Percentiles rank a stretch among this genome's conserved stretches.
Conservation (phyloP, 2,113 vertebrate species). For the Rhagologus leucostigma region DNA sequence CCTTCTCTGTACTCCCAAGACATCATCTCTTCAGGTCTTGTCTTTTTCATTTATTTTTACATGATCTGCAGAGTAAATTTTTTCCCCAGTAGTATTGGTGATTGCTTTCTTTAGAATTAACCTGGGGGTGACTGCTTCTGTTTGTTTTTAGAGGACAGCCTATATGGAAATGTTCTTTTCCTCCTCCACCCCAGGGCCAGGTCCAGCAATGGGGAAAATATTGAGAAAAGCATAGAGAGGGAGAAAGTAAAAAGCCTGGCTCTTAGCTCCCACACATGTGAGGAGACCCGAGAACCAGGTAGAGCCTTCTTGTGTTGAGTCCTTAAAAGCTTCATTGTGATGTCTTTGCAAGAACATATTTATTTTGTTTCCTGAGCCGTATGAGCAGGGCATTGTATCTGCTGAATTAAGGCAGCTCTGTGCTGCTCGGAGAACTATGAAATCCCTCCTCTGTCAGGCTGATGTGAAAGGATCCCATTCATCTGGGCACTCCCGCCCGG, state of each 20-base stretch:
- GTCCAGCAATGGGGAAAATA: neutral
- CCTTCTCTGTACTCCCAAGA: neutral
- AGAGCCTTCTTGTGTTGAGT: neutral
- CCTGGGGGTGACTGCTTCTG: neutral
- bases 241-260: neutral
- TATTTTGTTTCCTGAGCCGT: constrained; percentile 71
- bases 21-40: neutral
- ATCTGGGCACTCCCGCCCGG: constrained; percentile 6
- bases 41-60: neutral
- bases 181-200: neutral
- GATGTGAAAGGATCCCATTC: constrained; percentile 70
- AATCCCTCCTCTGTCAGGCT: constrained; percentile 52
- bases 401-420: constrained; percentile 60
- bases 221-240: neutral
- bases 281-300: neutral
- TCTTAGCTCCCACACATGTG: neutral
- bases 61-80: neutral
- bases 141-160: neutral
- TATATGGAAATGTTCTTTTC: neutral
- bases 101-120: neutral
- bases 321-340: constrained; percentile 67
- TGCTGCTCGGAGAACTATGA: constrained; percentile 46
- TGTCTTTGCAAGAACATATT: constrained; percentile 54
- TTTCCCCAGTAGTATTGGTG: neutral
- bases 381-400: constrained; percentile 67